Base-by-base conservation (phyloP, 2,888 invertebrate species). In the Urechis unicinctus region DNA sequence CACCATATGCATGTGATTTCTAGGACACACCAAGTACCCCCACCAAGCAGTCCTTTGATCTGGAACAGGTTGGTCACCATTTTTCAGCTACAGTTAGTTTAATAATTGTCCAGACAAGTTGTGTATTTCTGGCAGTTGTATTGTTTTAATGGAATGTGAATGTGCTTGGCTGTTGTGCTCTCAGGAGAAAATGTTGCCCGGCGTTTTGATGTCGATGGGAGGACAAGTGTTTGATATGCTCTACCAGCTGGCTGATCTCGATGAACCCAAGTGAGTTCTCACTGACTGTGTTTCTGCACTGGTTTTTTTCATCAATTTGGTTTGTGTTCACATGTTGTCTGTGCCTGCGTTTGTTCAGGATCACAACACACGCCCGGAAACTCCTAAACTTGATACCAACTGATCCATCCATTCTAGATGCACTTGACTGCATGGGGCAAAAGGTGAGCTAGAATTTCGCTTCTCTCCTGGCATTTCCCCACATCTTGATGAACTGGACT, bases 381-480 rank as follows among this genome's bases (percentile, higher is more conserved):
- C 67, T 81, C 46, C 65, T 81, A 56, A 78, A 78, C 68, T 66
- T 81, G 54, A 79, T 81, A 30, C 81, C 81, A 2, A 79, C 80
- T n/a, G 80, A 81, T 61, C 75, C 79, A 17, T 68, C 71, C n/a
- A 74, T 81, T 28, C 67, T 72, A 13, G 79, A 80, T 57, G 66
- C 72, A 17, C 65, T 81, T 48, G 80, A 80, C 60, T 69, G 73
- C 24, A 68, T 80, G 24, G 71, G 69, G 50, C 69, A 69, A 30
- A 71, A 72, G 66, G 77, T 77, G 59, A 61, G 61, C 22, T n/a
- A 13, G 17, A 9, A 17, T 36, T 36, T n/a, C n/a, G n/a, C n/a
- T n/a, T n/a, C n/a, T n/a, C n/a, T n/a, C n/a, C n/a, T n/a, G n/a
- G n/a, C n/a, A n/a, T n/a, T n/a, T n/a, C n/a, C n/a, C n/a, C n/a